Evolutionary conservation across 2,888 invertebrate genomes (phyloP).

Genomic region (Odontocerum albicorne): DNA sequence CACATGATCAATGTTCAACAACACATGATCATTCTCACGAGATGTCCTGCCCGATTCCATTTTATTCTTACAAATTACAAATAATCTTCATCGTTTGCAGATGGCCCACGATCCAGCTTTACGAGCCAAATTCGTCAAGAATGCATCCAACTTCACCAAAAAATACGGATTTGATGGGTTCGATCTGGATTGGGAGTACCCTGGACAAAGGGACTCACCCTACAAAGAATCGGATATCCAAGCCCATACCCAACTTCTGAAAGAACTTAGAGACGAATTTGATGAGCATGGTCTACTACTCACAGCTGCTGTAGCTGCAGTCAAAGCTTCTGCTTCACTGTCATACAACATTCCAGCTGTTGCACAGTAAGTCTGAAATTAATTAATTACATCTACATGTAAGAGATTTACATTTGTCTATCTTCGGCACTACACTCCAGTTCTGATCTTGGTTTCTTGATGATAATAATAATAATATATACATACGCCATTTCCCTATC

Average conservation of each 20-base stretch:
- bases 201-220: slow-evolving; percentile 48
- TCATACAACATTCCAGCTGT: slow-evolving; percentile 48
- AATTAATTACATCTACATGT: too few species aligned
- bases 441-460: too few species aligned
- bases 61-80: too few species aligned
- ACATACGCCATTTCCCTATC: too few species aligned
- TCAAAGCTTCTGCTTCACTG: slow-evolving; percentile 43
- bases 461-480: too few species aligned
- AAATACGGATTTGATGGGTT: slow-evolving; percentile 61
- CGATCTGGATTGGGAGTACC: slow-evolving; percentile 68
- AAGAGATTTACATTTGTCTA: too few species aligned
- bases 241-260: slow-evolving; percentile 47
- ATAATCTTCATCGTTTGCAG: slow-evolving; percentile 7
- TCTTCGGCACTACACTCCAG: too few species aligned
- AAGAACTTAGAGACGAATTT: slow-evolving; percentile 51
- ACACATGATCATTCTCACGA: too few species aligned
- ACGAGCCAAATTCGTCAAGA: slow-evolving; percentile 51
- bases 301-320: slow-evolving; percentile 57
- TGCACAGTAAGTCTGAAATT: slow-evolving; percentile 26
- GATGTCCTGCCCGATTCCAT: too few species aligned
- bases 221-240: slow-evolving; percentile 42
- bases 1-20: too few species aligned
- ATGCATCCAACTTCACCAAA: slow-evolving; percentile 50
- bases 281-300: slow-evolving; percentile 47
- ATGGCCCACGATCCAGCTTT: slow-evolving; percentile 41